Evolutionary conservation across 2,113 vertebrate species (phyloP).

Genomic region (Hypomesus transpacificus): DNA sequence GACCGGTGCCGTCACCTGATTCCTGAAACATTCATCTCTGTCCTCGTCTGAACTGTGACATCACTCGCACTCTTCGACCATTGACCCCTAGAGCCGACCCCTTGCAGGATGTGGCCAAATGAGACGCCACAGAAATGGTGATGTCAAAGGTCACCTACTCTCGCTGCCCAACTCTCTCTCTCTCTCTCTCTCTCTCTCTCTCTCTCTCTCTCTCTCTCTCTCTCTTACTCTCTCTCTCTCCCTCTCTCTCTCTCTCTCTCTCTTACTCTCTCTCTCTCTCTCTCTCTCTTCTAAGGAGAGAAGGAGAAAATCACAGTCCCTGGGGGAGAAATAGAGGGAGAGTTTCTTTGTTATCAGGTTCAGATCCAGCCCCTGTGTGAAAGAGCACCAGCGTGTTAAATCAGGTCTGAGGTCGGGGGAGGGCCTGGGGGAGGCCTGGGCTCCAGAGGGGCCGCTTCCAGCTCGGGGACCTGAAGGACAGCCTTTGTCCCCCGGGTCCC

Average conservation of each 20-base stretch:
- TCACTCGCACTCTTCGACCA: conserved; percentile 63
- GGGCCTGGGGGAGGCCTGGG: conserved; percentile 68
- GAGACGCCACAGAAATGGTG: conserved; percentile 53
- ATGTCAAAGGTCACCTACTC: conserved; percentile 70
- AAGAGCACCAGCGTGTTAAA: conserved; percentile 78
- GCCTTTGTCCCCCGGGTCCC: conserved; percentile 56
- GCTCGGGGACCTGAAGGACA: conserved; percentile 57
- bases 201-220: no score
- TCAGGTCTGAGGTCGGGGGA: conserved; percentile 69
- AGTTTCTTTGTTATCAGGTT: conserved; percentile 64
- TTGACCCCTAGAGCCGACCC: conserved; percentile 47
- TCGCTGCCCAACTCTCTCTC: conserved; percentile 63
- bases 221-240: no score
- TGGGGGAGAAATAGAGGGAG: conserved; percentile 53
- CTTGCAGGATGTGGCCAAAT: conserved; percentile 41
- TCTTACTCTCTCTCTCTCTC: no score
- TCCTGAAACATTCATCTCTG: no score
- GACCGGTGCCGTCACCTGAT: no score
- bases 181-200: no score
- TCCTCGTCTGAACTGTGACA: conserved; percentile 46
- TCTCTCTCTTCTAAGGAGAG: conserved; percentile 29
- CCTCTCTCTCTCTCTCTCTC: no score
- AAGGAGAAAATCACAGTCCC: conserved; percentile 29
- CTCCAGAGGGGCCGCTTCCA: conserved; percentile 59
- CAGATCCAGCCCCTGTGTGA: conserved; percentile 67